phyloP scores from a whole-genome alignment of 2,113 vertebrate species.

The Bambusicola thoracicus region DNA sequence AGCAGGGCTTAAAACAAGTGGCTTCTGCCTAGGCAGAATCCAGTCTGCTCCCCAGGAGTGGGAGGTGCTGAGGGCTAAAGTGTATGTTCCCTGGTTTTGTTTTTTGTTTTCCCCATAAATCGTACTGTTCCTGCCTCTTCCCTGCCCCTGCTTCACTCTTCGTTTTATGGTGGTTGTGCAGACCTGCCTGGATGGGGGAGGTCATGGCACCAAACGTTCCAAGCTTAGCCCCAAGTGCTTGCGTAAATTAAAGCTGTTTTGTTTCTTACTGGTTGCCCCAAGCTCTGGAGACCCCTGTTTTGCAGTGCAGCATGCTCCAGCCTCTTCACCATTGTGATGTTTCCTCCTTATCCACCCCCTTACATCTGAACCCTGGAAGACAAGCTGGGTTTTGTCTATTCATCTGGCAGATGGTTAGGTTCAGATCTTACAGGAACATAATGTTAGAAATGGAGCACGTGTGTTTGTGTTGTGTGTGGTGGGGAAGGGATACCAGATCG shows the following conservation, averaged over 20 bases:
- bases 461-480: slow-evolving; percentile 32
- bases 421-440: slow-evolving; percentile 55
- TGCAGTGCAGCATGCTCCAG: not conserved
- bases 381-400: slow-evolving; percentile 65
- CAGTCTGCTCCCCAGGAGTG: not conserved
- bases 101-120: not conserved
- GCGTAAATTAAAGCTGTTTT: not conserved
- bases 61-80: not conserved
- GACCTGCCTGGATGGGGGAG: not conserved
- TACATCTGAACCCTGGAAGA: slow-evolving; percentile 58
- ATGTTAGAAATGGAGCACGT: slow-evolving; percentile 44
- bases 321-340: not conserved
- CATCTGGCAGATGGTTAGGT: slow-evolving; percentile 64
- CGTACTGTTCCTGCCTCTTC: not conserved
- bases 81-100: not conserved
- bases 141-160: not conserved
- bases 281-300: slow-evolving; percentile 25
- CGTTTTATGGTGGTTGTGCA: not conserved
- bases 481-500: slow-evolving; percentile 28
- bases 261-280: slow-evolving; percentile 12
- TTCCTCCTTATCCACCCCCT: slow-evolving; percentile 51
- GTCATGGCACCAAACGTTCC: not conserved
- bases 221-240: not conserved
- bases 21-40: not conserved
- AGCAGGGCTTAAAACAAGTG: not conserved